Evolutionary conservation across 2,113 vertebrate genomes (phyloP).

Genomic region (Gorsachius goisagi): DNA sequence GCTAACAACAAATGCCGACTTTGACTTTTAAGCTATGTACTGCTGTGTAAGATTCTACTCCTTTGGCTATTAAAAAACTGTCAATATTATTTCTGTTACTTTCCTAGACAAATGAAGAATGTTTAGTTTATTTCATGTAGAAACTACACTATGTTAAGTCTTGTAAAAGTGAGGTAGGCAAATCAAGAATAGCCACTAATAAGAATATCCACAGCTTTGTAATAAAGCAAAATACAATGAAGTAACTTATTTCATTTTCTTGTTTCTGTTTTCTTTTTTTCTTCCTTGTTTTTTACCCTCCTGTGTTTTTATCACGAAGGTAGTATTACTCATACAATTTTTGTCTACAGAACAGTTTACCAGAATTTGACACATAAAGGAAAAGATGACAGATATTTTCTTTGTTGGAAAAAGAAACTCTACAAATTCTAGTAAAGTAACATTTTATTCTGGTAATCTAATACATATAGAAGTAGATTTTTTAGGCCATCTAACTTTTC

Average conservation of each 20-base stretch:
- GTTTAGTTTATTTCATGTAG: background rate
- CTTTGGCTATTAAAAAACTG: slow-evolving; percentile 38
- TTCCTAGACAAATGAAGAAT: background rate
- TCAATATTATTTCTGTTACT: background rate
- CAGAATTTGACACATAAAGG: background rate
- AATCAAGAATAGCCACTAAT: background rate
- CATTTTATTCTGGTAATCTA: background rate
- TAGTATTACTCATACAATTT: background rate
- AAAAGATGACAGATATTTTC: background rate
- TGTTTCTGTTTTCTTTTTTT: background rate
- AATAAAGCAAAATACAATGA: background rate
- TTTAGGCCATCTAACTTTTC: background rate
- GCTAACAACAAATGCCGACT: slow-evolving; percentile 36
- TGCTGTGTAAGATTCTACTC: slow-evolving; percentile 15
- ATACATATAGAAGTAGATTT: background rate
- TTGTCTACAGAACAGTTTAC: background rate
- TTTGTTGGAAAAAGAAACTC: background rate
- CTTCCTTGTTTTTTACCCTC: background rate
- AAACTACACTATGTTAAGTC: background rate
- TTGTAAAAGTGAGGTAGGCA: background rate
- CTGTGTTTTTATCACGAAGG: background rate
- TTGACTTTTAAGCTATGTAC: slow-evolving; percentile 43
- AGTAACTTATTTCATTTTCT: background rate
- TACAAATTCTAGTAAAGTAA: background rate
- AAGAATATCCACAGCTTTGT: background rate